phyloP scores from a whole-genome alignment of 2,888 invertebrate genomes.

The Siphonodentalium dalli region DNA sequence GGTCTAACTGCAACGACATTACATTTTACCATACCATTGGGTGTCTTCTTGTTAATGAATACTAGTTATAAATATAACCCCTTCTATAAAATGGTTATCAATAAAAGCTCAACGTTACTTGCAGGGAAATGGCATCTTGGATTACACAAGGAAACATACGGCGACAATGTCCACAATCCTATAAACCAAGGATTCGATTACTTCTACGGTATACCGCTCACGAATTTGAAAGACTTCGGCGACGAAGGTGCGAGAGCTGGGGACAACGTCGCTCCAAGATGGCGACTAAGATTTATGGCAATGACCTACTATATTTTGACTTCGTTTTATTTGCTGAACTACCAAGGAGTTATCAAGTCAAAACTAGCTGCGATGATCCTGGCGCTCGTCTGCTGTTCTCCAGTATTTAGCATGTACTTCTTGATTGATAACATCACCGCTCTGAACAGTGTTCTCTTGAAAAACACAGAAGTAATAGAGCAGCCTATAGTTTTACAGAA shows the following conservation, averaged over 20 bases:
- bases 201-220: conserved; percentile 65
- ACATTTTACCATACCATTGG: too few species aligned
- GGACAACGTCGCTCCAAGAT: conserved; percentile 19
- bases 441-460: conserved; percentile 57
- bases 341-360: conserved; percentile 15
- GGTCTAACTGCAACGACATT: too few species aligned
- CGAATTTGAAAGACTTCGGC: conserved; percentile 57
- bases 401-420: conserved; percentile 15
- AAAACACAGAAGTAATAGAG: conserved; percentile 65
- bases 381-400: conserved; percentile 18
- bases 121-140: conserved; percentile 70
- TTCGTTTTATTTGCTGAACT: conserved; percentile 24
- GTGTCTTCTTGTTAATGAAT: too few species aligned
- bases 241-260: conserved; percentile 32
- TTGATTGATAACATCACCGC: conserved; percentile 33
- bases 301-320: conserved; percentile 22
- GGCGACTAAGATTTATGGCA: conserved; percentile 22
- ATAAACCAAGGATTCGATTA: conserved; percentile 65
- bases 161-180: conserved; percentile 61
- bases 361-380: conserved; percentile 8
- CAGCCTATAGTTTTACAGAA: conserved; percentile 66
- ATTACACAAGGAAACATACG: conserved; percentile 43
- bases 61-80: too few species aligned
- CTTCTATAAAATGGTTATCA: too few species aligned
- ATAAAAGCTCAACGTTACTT: conserved; percentile 11